These are phyloP conservation scores for Mormyrus lacerda DNA, from an alignment of 2,113 vertebrate genomes.

Conservation along the genomic window DNA sequence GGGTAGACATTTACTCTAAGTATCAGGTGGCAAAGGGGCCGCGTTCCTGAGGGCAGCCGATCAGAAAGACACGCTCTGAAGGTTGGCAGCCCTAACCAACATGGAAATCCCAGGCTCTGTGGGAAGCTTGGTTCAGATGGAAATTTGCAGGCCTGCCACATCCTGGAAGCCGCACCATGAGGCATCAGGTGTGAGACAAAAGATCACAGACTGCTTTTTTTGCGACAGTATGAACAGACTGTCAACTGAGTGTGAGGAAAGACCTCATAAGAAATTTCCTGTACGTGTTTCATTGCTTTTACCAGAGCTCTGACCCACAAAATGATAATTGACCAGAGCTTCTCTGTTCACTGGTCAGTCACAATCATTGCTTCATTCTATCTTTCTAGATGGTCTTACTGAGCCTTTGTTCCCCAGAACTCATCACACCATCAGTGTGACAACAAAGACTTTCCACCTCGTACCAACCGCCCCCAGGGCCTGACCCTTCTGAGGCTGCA, in stretches of 20 bases:
- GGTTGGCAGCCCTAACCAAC: not conserved
- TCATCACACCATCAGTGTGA: not conserved
- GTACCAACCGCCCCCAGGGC: not conserved
- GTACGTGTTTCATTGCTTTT: not conserved
- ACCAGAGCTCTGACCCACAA: not conserved
- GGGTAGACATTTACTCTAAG: not conserved
- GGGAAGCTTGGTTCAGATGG: not conserved
- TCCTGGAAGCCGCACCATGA: not conserved
- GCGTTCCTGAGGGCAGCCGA: not conserved
- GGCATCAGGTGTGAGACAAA: not conserved
- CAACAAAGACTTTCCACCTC: not conserved
- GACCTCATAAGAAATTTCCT: not conserved
- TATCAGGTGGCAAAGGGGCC: not conserved
- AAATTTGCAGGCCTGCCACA: not conserved
- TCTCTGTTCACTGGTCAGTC: not conserved
- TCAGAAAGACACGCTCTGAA: not conserved
- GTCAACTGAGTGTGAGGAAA: not conserved
- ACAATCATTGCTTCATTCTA: not conserved
- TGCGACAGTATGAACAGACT: not conserved
- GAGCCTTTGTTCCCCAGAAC: not conserved
- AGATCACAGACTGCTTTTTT: not conserved
- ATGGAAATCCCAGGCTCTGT: not conserved
- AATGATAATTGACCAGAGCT: not conserved
- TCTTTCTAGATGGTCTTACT: not conserved
- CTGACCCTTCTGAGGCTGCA: not conserved